These are phyloP conservation scores for Pharmacophagus antenor DNA, from an alignment of 2,888 invertebrate genomes.

Conservation along the genomic window DNA sequence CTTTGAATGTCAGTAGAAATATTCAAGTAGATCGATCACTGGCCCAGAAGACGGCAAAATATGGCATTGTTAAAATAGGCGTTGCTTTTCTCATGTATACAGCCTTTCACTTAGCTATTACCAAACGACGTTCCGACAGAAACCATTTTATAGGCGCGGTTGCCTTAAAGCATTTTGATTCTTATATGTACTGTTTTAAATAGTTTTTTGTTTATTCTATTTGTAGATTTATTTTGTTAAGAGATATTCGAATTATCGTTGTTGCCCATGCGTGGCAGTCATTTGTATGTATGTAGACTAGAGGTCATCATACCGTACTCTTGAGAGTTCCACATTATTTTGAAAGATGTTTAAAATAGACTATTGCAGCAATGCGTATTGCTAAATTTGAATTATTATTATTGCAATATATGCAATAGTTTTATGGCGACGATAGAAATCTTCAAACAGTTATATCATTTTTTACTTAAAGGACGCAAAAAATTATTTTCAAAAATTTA, in stretches of 20 bases:
- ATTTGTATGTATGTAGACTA: slow-evolving; percentile 76
- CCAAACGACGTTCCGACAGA: slow-evolving; percentile 54
- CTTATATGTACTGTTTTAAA: slow-evolving; percentile 40
- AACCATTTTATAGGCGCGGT: slow-evolving; percentile 7
- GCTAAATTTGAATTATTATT: slow-evolving; percentile 35
- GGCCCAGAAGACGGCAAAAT: slow-evolving; percentile 70
- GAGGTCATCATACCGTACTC: slow-evolving; percentile 73
- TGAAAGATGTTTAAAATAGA: slow-evolving; percentile 55
- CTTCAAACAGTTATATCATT: too few relatives aligned
- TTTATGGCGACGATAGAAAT: not conserved
- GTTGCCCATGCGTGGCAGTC: slow-evolving; percentile 74
- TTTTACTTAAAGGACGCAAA: too few relatives aligned
- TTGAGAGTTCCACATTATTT: slow-evolving; percentile 60
- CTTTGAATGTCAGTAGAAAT: slow-evolving; percentile 59
- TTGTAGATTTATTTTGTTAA: slow-evolving; percentile 30
- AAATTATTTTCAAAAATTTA: too few relatives aligned
- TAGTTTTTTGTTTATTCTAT: slow-evolving; percentile 34
- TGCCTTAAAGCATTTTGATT: slow-evolving; percentile 41
- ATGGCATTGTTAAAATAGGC: slow-evolving; percentile 75
- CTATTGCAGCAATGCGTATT: slow-evolving; percentile 42
- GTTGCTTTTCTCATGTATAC: slow-evolving; percentile 75
- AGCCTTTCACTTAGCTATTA: slow-evolving; percentile 77
- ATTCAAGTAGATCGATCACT: slow-evolving; percentile 75
- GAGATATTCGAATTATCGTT: slow-evolving; percentile 66
- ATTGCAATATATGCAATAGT: not conserved